A percentile compares a stretch with the other conserved stretches of the same genome.
Conservation (phyloP, 1,140 invertebrate genomes). For the Leptinotarsa undecemlineata region DNA sequence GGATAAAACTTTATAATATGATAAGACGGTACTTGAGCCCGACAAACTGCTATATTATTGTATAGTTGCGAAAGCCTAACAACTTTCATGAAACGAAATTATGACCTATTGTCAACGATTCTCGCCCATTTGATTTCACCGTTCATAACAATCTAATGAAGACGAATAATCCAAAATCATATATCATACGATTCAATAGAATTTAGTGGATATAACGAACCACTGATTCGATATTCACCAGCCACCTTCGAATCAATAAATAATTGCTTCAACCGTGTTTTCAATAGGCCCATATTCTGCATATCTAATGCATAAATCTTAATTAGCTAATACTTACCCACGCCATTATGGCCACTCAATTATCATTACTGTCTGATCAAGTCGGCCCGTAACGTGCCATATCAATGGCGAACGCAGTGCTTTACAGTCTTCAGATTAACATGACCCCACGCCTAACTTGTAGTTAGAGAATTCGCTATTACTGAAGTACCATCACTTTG, state of each 20-base stretch:
- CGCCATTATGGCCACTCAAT: slow-evolving; percentile 49
- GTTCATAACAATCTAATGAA: too few species aligned
- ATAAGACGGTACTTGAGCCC: too few species aligned
- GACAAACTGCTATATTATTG: too few species aligned
- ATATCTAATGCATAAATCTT: slow-evolving; percentile 51
- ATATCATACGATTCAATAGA: neutral
- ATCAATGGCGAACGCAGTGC: slow-evolving; percentile 37
- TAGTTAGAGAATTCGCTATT: slow-evolving; percentile 29
- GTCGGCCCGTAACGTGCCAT: slow-evolving; percentile 33
- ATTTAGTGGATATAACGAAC: neutral
- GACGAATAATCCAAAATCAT: too few species aligned
- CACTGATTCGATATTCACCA: neutral
- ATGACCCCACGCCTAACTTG: slow-evolving; percentile 25
- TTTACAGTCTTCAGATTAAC: slow-evolving; percentile 37
- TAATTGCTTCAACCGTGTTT: neutral
- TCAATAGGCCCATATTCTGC: slow-evolving; percentile 15
- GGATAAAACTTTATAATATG: too few species aligned
- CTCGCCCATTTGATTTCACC: too few species aligned
- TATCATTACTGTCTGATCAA: slow-evolving; percentile 46
- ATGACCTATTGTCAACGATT: too few species aligned
- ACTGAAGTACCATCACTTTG: slow-evolving; percentile 32
- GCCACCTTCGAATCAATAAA: neutral
- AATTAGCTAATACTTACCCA: slow-evolving; percentile 49
- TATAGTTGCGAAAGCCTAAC: too few species aligned
- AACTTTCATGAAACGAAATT: too few species aligned